Conservation (phyloP, 2,888 invertebrate genomes). For the Drosophila ezoana region DNA sequence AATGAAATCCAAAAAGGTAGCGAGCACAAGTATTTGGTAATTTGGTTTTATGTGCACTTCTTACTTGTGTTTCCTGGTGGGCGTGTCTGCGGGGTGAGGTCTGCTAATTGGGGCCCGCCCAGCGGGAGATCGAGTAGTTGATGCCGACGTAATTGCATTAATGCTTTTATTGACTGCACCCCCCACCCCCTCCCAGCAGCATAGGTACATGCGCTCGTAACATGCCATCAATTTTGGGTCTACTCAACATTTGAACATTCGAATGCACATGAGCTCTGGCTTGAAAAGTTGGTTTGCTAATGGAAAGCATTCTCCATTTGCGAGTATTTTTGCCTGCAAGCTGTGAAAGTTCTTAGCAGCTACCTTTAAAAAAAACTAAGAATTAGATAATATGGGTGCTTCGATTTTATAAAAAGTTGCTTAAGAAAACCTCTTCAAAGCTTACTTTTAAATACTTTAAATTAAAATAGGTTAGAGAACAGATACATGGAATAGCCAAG, state of each 20-base stretch:
- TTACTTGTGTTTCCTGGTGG: constrained; percentile 26
- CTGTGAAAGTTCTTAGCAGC: not conserved
- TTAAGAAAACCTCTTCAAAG: not conserved
- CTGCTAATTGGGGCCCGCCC: constrained; percentile 40
- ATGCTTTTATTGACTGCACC: constrained; percentile 27
- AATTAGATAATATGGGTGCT: not conserved
- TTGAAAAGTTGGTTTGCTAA: constrained; percentile 23
- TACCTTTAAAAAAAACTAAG: constrained; percentile 6
- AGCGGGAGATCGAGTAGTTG: constrained; percentile 8
- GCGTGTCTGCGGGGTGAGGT: constrained; percentile 23
- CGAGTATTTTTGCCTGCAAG: constrained; percentile 13
- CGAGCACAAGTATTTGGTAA: constrained; percentile 45
- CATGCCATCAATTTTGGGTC: constrained; percentile 8
- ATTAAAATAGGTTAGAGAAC: too few relatives aligned
- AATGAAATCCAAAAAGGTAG: constrained; percentile 50
- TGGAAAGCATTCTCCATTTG: constrained; percentile 18
- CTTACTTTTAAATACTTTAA: too few relatives aligned
- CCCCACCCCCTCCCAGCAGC: not conserved
- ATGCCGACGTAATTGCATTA: constrained; percentile 48
- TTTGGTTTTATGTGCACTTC: constrained; percentile 53
- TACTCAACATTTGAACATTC: constrained; percentile 20
- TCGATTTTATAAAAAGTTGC: not conserved
- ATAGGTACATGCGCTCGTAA: not conserved
- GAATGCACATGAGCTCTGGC: constrained; percentile 39
- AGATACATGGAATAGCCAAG: too few relatives aligned